A percentile compares a stretch with the other conserved stretches of the same genome.
Evolutionary conservation across 1,140 invertebrate species (phyloP).

Genomic region (Adoxophyes honmai): DNA sequence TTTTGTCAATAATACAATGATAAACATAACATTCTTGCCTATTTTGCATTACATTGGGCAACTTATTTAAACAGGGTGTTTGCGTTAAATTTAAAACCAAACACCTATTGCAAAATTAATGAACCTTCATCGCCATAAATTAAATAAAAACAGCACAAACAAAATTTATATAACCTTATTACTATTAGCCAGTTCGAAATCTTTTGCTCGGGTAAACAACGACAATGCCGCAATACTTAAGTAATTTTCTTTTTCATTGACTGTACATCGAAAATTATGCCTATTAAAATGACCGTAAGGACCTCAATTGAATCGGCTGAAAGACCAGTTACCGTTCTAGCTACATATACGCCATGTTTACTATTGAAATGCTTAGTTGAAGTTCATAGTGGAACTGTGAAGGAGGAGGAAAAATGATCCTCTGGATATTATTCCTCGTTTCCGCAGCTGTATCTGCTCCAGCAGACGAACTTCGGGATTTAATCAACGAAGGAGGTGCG

Average conservation of each 20-base stretch:
- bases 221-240: background rate
- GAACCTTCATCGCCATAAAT: no score
- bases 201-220: no score
- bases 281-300: constrained; percentile 52
- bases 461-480: constrained; percentile 38
- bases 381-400: constrained; percentile 29
- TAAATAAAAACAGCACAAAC: no score
- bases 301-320: constrained; percentile 61
- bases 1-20: no score
- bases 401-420: constrained; percentile 26
- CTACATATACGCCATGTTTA: constrained; percentile 53
- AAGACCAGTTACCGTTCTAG: constrained; percentile 34
- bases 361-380: constrained; percentile 44
- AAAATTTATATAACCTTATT: no score
- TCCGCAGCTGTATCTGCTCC: constrained; percentile 30
- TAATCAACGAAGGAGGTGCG: constrained; percentile 49
- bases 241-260: constrained; percentile 15
- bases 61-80: no score
- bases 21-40: no score
- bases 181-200: no score
- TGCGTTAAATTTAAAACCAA: no score
- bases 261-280: constrained; percentile 55
- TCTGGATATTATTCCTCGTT: constrained; percentile 42
- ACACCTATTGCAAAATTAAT: no score
- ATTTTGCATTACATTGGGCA: no score